Percentiles rank a stretch among this genome's conserved stretches.
Conservation (phyloP, 2,888 invertebrate species). For the Alsophila aescularia region DNA sequence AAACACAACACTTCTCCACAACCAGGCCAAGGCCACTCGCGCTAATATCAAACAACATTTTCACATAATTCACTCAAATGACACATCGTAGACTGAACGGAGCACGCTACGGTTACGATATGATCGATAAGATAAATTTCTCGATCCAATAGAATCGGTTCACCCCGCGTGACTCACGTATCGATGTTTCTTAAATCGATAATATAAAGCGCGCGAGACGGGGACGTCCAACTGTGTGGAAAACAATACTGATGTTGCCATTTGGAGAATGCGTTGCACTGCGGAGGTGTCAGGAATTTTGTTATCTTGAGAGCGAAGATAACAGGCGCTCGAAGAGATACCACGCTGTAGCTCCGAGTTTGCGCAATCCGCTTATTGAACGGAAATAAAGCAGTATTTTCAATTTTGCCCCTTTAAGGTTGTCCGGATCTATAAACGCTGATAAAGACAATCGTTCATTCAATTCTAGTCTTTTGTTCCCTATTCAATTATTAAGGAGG, state of each 20-base stretch:
- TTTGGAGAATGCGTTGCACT: conserved; percentile 49
- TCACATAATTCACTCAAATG: conserved; percentile 40
- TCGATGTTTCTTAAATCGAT: conserved; percentile 66
- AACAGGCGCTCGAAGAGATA: conserved; percentile 59
- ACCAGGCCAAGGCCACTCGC: conserved; percentile 37
- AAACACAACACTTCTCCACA: conserved; percentile 42
- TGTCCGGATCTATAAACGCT: conserved; percentile 2
- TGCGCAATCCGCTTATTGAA: conserved; percentile 44
- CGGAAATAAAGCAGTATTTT: conserved; percentile 21
- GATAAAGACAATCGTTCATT: conserved; percentile 19
- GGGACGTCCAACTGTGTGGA: conserved; percentile 58
- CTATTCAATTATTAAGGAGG: conserved; percentile 25
- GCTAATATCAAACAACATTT: conserved; percentile 12
- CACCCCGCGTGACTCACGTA: conserved; percentile 71
- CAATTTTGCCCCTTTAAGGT: conserved; percentile 21
- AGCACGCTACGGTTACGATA: conserved; percentile 35
- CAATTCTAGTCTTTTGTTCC: conserved; percentile 24
- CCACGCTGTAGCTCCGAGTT: conserved; percentile 34
- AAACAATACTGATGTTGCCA: conserved; percentile 42
- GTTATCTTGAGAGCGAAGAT: conserved; percentile 61
- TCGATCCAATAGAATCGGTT: conserved; percentile 61
- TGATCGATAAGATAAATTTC: conserved; percentile 52
- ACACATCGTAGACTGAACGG: conserved; percentile 33
- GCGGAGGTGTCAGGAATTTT: conserved; percentile 47
- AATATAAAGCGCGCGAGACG: conserved; percentile 50